These are phyloP conservation scores for Pterocles gutturalis DNA, from an alignment of 2,113 vertebrate species.

Conservation along the genomic window DNA sequence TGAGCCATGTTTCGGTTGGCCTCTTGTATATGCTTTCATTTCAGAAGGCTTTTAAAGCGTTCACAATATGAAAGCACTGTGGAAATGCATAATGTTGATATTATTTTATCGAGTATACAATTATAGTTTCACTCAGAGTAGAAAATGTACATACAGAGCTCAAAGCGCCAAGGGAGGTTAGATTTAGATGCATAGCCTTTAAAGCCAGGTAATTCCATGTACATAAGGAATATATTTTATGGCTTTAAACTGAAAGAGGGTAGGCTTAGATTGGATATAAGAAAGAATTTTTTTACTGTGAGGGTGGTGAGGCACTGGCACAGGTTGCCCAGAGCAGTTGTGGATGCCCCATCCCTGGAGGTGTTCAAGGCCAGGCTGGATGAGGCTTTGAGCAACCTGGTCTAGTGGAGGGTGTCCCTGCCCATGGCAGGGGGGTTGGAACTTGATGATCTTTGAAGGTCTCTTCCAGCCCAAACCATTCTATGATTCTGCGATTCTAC, in stretches of 20 bases:
- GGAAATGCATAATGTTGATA: not conserved
- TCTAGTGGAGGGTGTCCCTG: not conserved
- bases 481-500: not conserved
- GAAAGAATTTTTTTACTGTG: not conserved
- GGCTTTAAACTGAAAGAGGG: not conserved
- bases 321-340: not conserved
- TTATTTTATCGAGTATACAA: not conserved
- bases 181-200: not conserved
- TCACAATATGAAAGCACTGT: not conserved
- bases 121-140: not conserved
- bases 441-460: not conserved
- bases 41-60: not conserved
- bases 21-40: not conserved
- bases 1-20: not conserved
- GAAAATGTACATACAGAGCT: not conserved
- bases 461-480: not conserved
- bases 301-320: not conserved
- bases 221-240: not conserved
- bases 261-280: not conserved
- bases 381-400: not conserved
- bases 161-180: not conserved
- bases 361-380: not conserved
- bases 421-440: not conserved
- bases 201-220: not conserved
- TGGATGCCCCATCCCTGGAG: not conserved